A percentile compares a stretch with the other conserved stretches of the same genome.
phyloP scores from a whole-genome alignment of 2,113 vertebrate species.

The Oncorhynchus nerka region DNA sequence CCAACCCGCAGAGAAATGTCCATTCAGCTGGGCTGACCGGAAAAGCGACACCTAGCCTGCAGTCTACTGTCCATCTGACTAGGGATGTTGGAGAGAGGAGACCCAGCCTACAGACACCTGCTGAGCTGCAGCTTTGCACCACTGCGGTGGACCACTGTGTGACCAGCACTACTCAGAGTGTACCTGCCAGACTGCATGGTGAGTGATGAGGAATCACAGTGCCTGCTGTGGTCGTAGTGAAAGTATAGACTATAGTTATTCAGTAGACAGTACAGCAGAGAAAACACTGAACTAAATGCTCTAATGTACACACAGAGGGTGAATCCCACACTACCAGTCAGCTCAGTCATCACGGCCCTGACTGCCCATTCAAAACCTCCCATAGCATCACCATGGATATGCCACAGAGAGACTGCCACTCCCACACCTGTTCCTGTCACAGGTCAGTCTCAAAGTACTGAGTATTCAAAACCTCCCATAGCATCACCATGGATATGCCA shows the following conservation, averaged over 20 bases:
- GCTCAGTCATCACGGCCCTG: slow-evolving; percentile 6
- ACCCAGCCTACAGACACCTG: not conserved
- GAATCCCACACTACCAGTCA: slow-evolving; percentile 10
- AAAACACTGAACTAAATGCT: not conserved
- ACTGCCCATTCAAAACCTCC: slow-evolving; percentile 27
- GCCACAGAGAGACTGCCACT: slow-evolving; percentile 23
- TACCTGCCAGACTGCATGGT: slow-evolving; percentile 6
- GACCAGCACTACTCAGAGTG: slow-evolving; percentile 9
- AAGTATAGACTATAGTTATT: not conserved
- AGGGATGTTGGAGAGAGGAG: not conserved
- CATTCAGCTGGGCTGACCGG: no score
- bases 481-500: no score
- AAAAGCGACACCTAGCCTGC: no score
- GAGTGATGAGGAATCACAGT: not conserved
- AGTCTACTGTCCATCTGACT: not conserved
- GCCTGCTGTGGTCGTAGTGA: no score
- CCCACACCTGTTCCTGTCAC: slow-evolving; percentile 64
- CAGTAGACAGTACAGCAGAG: no score
- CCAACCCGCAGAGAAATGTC: not conserved
- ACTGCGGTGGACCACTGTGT: not conserved
- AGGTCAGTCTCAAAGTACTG: slow-evolving; percentile 50
- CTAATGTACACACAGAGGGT: slow-evolving; percentile 32
- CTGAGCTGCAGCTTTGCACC: not conserved
- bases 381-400: slow-evolving; percentile 35
- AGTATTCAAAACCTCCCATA: not conserved